Base-by-base conservation (phyloP, 2,888 invertebrate species). In the Pomacea canaliculata region DNA sequence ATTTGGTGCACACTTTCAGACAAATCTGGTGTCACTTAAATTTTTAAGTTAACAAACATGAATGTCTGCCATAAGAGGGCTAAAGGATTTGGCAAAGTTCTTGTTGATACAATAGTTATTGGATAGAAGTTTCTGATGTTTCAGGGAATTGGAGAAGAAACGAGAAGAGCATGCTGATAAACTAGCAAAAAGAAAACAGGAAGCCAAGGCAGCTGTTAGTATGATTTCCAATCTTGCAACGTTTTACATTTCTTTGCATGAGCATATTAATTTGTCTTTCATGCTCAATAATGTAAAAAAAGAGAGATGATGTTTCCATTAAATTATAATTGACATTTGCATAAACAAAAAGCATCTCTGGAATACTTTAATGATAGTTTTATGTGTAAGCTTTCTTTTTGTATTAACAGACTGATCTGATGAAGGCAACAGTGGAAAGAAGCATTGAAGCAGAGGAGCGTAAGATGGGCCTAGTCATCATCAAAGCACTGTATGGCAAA, bases 351-450 rank as follows among this genome's bases (percentile, higher is more conserved):
- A 46, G 8, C 13, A 27, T 19, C 12, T 19, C 27, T 68, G 37
- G 27, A 27, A 68, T 68, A 48, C 10, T 68, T 68, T 68, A 46
- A n/a, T 4, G 37, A 67, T 27, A n/a, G 5, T 27, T 37, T 67
- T n/a, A 48, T 70, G 27, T 51, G 19, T 9, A 16, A n/a, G 4
- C 2, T 16, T 23, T 27, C 23, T 18, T 66, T 66, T 27, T 46
- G 7, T 48, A 4, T 69, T 49, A 18, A 9, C 81, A 91, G 90
- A 76, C 89, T 46, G 95, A 96, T 80, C 92, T 99, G 70, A 98
- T 99, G 98, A 93, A 94, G 84, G 96, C 96, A 79, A 96, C 97
- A 0, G 97, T 96, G 86, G 94, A 95, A 60, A 93, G 98, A 81
- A 96, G 96, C 81, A 92, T 94, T 76, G 93, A 93, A 0, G 95